Evolutionary conservation across 2,888 invertebrate genomes (phyloP), one percentile per base, ranked within the genome.

Genomic region (Ceraclea dissimilis): DNA sequence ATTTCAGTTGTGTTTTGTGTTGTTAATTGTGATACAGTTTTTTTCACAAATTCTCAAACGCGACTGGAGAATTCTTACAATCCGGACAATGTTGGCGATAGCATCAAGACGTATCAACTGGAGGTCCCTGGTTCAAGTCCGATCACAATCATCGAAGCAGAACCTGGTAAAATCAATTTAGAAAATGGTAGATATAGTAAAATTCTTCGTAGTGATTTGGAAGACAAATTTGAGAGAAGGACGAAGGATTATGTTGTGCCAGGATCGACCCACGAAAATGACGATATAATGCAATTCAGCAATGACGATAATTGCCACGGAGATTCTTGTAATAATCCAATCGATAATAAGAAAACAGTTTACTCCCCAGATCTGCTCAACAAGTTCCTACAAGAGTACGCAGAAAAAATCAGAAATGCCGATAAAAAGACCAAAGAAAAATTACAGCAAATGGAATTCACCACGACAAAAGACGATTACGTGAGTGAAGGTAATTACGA

Each of bases 351-450:
- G 63, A 69, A 54, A 63, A 68, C 67, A 4, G 64, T 64, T 6
- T 67, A 66, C 56, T 73, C 76, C 1, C 81, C 83, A 2, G 81
- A 81, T 59, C 77, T 80, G 46, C 68, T 84, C 17, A 81, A 83
- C 60, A 81, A 84, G 63, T 81, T 82, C 63, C 73, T 83, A 54
- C 72, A 80, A 60, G 78, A 80, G 31, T 84, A 83, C 65, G 78
- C 81, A 0, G 80, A 78, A 16, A 81, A 80, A 66, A 68, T 81
- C 1, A 81, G 70, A 56, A 56, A 58, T 26, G 60, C 74, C 56
- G 73, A 74, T 63, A 73, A 75, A 56, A 69, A 71, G 60, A 67
- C 72, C 1, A 72, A 70, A 59, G 76, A 77, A 57, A 72, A 74
- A 5, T 62, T 76, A 6, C 73, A 76, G 65, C 66, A 52, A 55